These are phyloP conservation scores for Heloderma charlesbogerti DNA, from an alignment of 2,113 vertebrate species.

Conservation along the genomic window DNA sequence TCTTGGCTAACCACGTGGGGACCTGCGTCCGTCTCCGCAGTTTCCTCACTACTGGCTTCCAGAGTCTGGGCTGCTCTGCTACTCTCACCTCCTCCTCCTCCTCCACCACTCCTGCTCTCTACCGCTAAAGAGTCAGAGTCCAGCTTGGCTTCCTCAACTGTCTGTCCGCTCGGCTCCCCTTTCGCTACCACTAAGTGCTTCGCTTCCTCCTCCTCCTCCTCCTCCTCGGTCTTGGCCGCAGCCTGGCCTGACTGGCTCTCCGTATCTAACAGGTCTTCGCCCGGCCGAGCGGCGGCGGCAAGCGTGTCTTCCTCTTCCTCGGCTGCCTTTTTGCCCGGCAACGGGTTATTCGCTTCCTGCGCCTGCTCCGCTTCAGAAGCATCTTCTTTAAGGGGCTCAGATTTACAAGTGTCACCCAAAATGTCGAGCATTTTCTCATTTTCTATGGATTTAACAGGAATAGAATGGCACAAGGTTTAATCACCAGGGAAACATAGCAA, in stretches of 20 bases:
- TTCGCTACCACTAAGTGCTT: constrained; percentile 83
- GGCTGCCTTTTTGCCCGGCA: constrained; percentile 82
- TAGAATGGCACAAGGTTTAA: constrained; percentile 99
- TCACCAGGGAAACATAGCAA: constrained; percentile 99
- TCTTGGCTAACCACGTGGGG: constrained; percentile 85
- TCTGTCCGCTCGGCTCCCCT: constrained; percentile 83
- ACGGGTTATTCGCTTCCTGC: constrained; percentile 87
- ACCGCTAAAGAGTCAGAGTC: constrained; percentile 84
- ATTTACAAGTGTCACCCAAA: constrained; percentile 96
- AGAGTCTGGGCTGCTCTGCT: constrained; percentile 84
- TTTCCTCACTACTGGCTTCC: constrained; percentile 82
- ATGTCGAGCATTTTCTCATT: constrained; percentile 99
- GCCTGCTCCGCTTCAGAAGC: constrained; percentile 83
- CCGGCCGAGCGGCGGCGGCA: constrained; percentile 73
- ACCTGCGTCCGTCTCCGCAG: constrained; percentile 83
- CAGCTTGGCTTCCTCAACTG: constrained; percentile 83
- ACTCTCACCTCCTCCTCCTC: constrained; percentile 76
- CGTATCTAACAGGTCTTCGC: constrained; percentile 83
- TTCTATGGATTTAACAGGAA: constrained; percentile 99
- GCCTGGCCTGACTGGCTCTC: constrained; percentile 81
- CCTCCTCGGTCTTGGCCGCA: constrained; percentile 70
- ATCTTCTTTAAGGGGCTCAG: constrained; percentile 97
- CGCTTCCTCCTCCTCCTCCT: constrained; percentile 79
- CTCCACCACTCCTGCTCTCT: constrained; percentile 72
- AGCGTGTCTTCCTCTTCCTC: constrained; percentile 89